A percentile compares a stretch with the other conserved stretches of the same genome.
These are phyloP conservation scores for Sarcophaga carnaria DNA, from an alignment of 2,888 invertebrate genomes.

Conservation along the genomic window DNA sequence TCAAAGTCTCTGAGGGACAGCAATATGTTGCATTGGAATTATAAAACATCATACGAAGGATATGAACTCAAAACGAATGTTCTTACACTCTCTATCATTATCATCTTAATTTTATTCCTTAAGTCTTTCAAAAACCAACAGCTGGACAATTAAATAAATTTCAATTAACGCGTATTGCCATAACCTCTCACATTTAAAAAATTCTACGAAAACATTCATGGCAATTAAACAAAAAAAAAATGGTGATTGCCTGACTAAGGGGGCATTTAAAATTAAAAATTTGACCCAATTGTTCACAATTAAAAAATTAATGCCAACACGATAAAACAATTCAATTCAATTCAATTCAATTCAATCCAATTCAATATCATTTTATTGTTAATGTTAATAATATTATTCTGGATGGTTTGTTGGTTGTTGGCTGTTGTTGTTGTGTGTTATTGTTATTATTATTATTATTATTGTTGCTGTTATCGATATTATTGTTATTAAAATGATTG, in stretches of 20 bases:
- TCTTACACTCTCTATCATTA: too few species aligned
- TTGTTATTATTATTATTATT: conserved; percentile 5
- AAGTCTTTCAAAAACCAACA: too few species aligned
- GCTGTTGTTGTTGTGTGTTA: neutral
- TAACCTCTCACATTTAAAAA: neutral
- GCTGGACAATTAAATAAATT: too few species aligned
- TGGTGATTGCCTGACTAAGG: neutral
- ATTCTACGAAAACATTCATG: neutral
- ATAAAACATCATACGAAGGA: too few species aligned
- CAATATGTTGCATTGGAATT: too few species aligned
- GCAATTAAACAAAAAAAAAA: too few species aligned
- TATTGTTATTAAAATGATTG: neutral
- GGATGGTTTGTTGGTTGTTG: too few species aligned
- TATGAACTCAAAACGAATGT: too few species aligned
- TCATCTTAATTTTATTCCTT: too few species aligned
- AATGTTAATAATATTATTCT: neutral
- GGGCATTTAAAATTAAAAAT: neutral
- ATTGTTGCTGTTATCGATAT: neutral
- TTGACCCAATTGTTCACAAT: conserved; percentile 23
- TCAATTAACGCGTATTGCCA: neutral
- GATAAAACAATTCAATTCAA: neutral
- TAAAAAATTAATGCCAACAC: conserved; percentile 6
- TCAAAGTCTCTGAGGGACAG: too few species aligned
- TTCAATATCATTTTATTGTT: conserved; percentile 9
- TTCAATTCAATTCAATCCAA: neutral